Conservation (phyloP, 2,888 invertebrate genomes). For the Tineola bisselliella region DNA sequence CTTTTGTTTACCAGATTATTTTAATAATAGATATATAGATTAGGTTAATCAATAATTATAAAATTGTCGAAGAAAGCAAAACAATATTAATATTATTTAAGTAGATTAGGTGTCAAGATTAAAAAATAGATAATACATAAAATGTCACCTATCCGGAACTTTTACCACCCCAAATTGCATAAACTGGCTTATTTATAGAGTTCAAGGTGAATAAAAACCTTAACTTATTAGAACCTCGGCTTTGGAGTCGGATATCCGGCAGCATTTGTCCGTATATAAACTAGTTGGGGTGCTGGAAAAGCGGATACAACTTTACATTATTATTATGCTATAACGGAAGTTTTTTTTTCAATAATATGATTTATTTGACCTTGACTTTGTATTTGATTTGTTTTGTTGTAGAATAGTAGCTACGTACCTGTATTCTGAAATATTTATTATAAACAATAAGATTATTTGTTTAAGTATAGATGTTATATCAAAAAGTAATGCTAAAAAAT, state of each 20-base stretch:
- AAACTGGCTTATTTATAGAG: conserved; percentile 6
- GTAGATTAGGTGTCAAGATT: not conserved
- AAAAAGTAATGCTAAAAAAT: no score
- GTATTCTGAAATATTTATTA: no score
- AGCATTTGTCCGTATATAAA: not conserved
- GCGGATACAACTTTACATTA: not conserved
- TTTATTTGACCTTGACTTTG: not conserved
- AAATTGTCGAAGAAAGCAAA: no score
- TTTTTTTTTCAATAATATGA: not conserved
- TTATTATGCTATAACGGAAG: not conserved
- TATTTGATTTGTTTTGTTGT: not conserved
- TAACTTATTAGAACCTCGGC: conserved; percentile 9
- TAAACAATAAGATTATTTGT: no score
- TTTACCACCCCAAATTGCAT: conserved; percentile 1
- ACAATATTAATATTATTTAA: not conserved
- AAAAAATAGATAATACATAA: not conserved
- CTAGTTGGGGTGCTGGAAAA: not conserved
- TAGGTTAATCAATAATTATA: no score
- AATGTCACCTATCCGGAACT: not conserved
- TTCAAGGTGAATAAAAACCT: not conserved
- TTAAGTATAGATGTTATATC: no score
- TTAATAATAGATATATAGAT: no score
- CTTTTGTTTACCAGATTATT: no score
- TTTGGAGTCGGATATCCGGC: conserved; percentile 5
- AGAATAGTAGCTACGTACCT: no score